A percentile compares a stretch with the other conserved stretches of the same genome.
Conservation (phyloP, 2,888 invertebrate species). For the Galerucella nymphaeae region DNA sequence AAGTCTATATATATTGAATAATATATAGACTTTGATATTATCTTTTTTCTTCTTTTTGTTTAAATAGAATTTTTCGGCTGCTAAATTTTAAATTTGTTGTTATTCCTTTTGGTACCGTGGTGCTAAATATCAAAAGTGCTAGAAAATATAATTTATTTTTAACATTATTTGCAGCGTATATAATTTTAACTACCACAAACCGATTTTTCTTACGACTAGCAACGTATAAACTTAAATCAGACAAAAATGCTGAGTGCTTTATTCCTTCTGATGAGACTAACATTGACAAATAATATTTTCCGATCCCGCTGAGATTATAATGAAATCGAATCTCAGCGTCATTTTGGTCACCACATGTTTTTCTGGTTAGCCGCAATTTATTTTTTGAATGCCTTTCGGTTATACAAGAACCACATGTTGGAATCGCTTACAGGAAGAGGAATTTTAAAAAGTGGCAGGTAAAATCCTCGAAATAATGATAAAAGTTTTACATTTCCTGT, state of each 20-base stretch:
- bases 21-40: no score
- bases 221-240: no score
- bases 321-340: constrained; percentile 17
- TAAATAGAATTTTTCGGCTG: no score
- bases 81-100: no score
- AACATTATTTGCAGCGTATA: no score
- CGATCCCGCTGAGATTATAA: constrained; percentile 20
- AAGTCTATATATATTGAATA: no score
- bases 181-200: no score
- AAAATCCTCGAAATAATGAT: constrained; percentile 18
- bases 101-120: no score
- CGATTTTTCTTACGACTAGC: no score
- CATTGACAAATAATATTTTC: constrained; percentile 18
- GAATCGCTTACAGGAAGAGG: constrained; percentile 24
- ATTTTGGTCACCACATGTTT: constrained; percentile 24
- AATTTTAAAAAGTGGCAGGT: constrained; percentile 26
- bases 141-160: no score
- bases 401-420: constrained; percentile 25
- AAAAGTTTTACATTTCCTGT: constrained; percentile 16
- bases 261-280: constrained; percentile 9
- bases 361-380: constrained; percentile 21
- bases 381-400: constrained; percentile 6
- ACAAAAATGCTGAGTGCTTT: neutral
- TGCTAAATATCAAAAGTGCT: no score
- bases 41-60: no score